phyloP scores from a whole-genome alignment of 2,113 vertebrate genomes.

The Athene cunicularia region DNA sequence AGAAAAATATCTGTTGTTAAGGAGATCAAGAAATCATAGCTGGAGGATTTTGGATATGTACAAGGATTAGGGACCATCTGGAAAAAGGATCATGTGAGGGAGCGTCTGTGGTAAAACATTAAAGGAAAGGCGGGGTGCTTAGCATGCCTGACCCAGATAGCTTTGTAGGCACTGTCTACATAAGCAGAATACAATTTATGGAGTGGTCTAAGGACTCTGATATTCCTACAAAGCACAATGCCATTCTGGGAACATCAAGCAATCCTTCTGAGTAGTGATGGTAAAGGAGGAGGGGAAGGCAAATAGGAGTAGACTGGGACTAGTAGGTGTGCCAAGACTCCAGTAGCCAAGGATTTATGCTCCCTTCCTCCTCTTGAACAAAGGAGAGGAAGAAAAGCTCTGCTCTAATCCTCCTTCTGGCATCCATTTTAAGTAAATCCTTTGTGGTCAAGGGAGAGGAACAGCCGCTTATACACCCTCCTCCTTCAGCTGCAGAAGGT shows the following conservation, averaged over 20 bases:
- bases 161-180: background rate
- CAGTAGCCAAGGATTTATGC: background rate
- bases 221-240: background rate
- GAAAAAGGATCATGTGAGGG: constrained; percentile 39
- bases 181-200: background rate
- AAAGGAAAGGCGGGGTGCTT: background rate
- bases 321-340: background rate
- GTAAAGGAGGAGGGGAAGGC: background rate
- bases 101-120: background rate
- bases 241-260: background rate
- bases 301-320: background rate
- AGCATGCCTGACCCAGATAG: constrained; percentile 53
- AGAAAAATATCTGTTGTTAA: background rate
- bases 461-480: background rate
- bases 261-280: background rate
- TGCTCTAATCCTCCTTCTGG: constrained; percentile 26
- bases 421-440: constrained; percentile 18
- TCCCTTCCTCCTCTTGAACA: constrained; percentile 9
- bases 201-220: background rate
- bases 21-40: constrained; percentile 30
- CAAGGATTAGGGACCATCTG: constrained; percentile 64
- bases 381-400: background rate
- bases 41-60: constrained; percentile 32
- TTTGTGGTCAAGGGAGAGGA: constrained; percentile 14
- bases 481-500: constrained; percentile 1